Conservation (phyloP, 1,140 invertebrate species). For the Drosophila kohkoa region DNA sequence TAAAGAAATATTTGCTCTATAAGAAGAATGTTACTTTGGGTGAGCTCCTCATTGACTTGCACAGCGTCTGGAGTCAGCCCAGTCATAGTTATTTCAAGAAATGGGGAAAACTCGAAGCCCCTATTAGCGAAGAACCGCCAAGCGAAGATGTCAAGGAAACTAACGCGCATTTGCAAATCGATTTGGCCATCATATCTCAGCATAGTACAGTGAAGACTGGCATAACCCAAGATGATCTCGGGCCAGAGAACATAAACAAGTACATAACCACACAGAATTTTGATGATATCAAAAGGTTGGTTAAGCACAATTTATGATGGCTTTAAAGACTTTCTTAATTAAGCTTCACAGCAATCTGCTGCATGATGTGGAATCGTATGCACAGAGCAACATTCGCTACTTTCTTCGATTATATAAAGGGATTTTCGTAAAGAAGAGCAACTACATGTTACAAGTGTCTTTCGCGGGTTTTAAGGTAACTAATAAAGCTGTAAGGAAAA, state of each 20-base stretch:
- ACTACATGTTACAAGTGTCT: constrained; percentile 82
- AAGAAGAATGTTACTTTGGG: constrained; percentile 86
- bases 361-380: constrained; percentile 71
- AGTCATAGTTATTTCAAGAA: constrained; percentile 93
- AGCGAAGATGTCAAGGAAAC: constrained; percentile 50
- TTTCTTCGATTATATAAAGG: constrained; percentile 68
- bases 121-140: constrained; percentile 86
- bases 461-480: constrained; percentile 80
- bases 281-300: constrained; percentile 91
- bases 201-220: constrained; percentile 28
- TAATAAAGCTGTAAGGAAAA: too few species aligned
- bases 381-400: constrained; percentile 75
- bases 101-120: constrained; percentile 90
- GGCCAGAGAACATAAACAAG: constrained; percentile 35
- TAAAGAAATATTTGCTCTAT: constrained; percentile 85
- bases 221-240: constrained; percentile 31
- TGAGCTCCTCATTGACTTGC: constrained; percentile 89
- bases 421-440: constrained; percentile 65
- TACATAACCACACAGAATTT: constrained; percentile 85
- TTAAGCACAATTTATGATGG: not conserved
- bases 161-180: constrained; percentile 89
- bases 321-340: not conserved
- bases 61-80: constrained; percentile 89
- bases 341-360: constrained; percentile 88
- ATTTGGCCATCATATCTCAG: constrained; percentile 88